A percentile compares a stretch with the other conserved stretches of the same genome.
These are phyloP conservation scores for Lampris incognitus DNA, from an alignment of 2,113 vertebrate species.

Conservation along the genomic window DNA sequence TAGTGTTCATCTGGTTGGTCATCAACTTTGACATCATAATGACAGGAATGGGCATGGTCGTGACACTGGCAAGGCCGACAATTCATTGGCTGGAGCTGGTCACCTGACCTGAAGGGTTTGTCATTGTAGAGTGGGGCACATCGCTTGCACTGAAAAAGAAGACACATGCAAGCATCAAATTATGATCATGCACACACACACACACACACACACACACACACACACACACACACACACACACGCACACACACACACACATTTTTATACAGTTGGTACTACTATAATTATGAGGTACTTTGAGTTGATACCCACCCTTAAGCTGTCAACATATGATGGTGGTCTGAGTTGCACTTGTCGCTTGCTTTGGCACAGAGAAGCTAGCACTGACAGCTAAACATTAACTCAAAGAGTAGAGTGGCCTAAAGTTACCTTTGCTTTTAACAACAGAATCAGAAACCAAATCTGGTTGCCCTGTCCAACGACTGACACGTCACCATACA, in stretches of 20 bases:
- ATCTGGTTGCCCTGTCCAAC: no score
- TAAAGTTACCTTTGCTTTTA: no score
- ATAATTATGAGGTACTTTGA: no score
- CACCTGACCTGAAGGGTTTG: slow-evolving; percentile 89
- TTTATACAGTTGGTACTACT: no score
- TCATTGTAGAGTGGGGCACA: slow-evolving; percentile 89
- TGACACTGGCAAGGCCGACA: slow-evolving; percentile 90
- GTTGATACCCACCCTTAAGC: no score
- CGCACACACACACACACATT: not conserved
- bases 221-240: not conserved
- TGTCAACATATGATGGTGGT: no score
- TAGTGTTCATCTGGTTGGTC: slow-evolving; percentile 85
- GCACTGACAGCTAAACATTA: no score
- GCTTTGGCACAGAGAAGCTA: no score
- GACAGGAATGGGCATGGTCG: slow-evolving; percentile 87
- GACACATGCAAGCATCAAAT: not conserved
- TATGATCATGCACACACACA: not conserved
- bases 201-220: not conserved
- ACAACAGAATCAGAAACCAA: no score
- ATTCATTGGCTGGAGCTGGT: slow-evolving; percentile 85
- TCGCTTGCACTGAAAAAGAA: slow-evolving; percentile 83
- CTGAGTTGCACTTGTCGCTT: no score
- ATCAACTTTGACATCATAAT: slow-evolving; percentile 84
- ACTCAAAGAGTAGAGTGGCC: no score
- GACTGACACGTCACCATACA: no score